Conservation (phyloP, 2,888 invertebrate genomes). For the Epinotia nisella region DNA sequence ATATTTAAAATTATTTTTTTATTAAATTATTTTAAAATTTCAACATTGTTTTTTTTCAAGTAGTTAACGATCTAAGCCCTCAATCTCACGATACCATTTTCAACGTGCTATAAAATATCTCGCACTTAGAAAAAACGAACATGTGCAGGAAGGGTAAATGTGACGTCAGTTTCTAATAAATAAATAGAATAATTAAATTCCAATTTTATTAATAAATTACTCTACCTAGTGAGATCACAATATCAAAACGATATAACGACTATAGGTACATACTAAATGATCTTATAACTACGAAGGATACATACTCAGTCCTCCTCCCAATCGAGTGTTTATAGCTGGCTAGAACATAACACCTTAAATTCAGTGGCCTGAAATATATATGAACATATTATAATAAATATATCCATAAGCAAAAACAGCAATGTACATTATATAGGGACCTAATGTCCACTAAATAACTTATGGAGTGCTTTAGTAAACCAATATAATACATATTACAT, state of each 20-base stretch:
- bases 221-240: conserved; percentile 17
- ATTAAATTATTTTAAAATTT: conserved; percentile 44
- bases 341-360: conserved; percentile 1
- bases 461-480: no score
- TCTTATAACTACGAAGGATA: conserved; percentile 6
- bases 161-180: no score
- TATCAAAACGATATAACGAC: conserved; percentile 11
- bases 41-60: not conserved
- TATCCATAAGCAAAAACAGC: no score
- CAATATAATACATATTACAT: no score
- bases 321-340: conserved; percentile 16
- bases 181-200: not conserved
- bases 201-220: conserved; percentile 23
- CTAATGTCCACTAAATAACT: no score
- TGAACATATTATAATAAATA: no score
- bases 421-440: no score
- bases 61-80: not conserved
- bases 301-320: not conserved
- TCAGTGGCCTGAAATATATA: no score
- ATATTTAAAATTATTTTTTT: conserved; percentile 52
- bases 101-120: not conserved
- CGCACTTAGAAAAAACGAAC: not conserved
- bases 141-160: no score
- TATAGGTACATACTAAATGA: not conserved
- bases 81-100: not conserved